A percentile compares a stretch with the other conserved stretches of the same genome.
These are phyloP conservation scores for Paragorgia papillata DNA, from an alignment of 92 coral and sea anemone species.

Conservation along the genomic window DNA sequence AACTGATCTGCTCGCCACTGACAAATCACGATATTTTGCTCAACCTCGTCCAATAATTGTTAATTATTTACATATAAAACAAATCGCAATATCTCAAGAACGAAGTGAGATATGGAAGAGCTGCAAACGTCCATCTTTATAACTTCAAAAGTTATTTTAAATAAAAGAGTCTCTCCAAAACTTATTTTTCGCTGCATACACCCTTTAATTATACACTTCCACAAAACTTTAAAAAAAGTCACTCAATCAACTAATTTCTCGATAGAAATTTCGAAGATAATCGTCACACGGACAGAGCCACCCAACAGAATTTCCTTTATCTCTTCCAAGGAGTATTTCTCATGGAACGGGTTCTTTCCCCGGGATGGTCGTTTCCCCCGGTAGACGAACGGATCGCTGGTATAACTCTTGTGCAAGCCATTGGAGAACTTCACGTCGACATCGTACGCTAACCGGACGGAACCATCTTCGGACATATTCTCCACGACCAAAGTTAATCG, in stretches of 20 bases:
- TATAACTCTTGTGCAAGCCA: constrained; percentile 23
- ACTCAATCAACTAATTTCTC: constrained; percentile 28
- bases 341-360: constrained; percentile 18
- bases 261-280: constrained; percentile 9
- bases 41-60: no score
- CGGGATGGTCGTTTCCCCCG: neutral
- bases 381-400: constrained; percentile 7
- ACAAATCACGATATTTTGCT: no score
- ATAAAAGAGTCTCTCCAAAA: no score
- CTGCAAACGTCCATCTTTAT: no score
- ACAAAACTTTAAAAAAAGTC: no score
- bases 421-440: constrained; percentile 27
- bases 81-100: no score
- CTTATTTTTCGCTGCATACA: no score
- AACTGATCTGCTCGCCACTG: no score
- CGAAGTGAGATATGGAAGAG: no score
- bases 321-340: neutral
- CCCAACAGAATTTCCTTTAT: constrained; percentile 17
- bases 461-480: constrained; percentile 9
- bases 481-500: constrained; percentile 10
- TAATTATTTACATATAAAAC: no score
- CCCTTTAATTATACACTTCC: no score
- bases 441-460: constrained; percentile 5
- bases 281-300: constrained; percentile 1
- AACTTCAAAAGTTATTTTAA: no score